Evolutionary conservation across 2,888 invertebrate species (phyloP), one percentile per base, ranked within the genome.

Genomic region (Cryptus armator): DNA sequence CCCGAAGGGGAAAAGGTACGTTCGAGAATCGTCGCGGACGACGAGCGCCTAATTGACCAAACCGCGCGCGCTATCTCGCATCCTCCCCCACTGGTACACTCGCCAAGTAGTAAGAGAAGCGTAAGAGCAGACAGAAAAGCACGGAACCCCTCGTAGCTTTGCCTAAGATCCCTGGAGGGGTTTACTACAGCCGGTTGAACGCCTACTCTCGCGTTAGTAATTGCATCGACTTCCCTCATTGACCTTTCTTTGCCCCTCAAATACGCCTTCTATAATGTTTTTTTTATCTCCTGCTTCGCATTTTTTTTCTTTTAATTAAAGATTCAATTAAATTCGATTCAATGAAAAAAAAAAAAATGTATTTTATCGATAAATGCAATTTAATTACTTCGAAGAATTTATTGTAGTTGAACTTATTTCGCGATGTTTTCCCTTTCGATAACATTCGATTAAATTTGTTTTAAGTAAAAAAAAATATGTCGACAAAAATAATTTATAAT

Each of bases 161-260:
- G 81, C 66, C 59, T 46, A 51, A 62, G 53, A 53, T 81, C 86
- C 86, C 82, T 5, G n/a, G 80, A 67, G 80, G 74, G 53, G 64
- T 77, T 84, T 86, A 86, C 88, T 85, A 82, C 87, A 87, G 86
- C 83, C 87, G 79, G 78, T 78, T 88, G 89, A 84, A 86, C 89
- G 87, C 89, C 89, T 86, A 89, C 91, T 90, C 91, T 89, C 85
- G 89, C 91, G 89, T 89, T 88, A 84, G 91, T 92, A 92, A 92
- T 92, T 92, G 90, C 91, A 92, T 92, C 90, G 86, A 87, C 87
- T 88, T 88, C 75, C 56, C 75, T 67, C 53, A 76, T 75, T 53
- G 37, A 43, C 51, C n/a, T 19, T 88, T 86, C 87, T 87, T 87
- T 83, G 84, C 87, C 82, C 85, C 87, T 89, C 87, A 89, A 89